Evolutionary conservation across 2,888 invertebrate genomes (phyloP).

Genomic region (Andrena hattorfiana): DNA sequence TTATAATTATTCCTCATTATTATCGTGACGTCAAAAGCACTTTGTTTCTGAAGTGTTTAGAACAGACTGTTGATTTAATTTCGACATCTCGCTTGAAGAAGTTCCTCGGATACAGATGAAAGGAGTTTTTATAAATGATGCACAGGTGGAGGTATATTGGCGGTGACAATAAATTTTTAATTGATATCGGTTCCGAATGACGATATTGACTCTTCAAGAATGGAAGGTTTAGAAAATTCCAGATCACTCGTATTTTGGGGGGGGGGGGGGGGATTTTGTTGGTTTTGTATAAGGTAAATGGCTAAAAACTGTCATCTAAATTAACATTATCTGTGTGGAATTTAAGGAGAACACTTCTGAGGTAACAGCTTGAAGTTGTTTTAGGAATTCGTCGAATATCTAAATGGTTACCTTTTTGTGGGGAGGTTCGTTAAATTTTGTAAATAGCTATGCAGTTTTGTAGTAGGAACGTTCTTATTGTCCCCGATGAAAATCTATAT

Average conservation of each 20-base stretch:
- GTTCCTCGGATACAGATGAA: constrained; percentile 45
- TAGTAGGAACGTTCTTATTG: no score
- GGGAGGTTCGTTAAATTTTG: no score
- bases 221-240: neutral
- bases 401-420: no score
- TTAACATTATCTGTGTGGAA: no score
- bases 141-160: neutral
- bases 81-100: constrained; percentile 15
- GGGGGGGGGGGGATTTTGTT: neutral
- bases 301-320: no score
- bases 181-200: constrained; percentile 8
- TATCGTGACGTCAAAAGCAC: constrained; percentile 50
- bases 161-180: constrained; percentile 24
- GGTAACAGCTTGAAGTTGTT: no score
- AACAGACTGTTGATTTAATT: constrained; percentile 56
- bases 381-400: no score
- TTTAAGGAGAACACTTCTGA: no score
- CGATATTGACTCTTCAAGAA: neutral
- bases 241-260: neutral
- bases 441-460: no score
- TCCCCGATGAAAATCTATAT: no score
- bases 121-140: constrained; percentile 12
- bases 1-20: constrained; percentile 61
- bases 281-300: neutral
- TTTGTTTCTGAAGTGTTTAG: constrained; percentile 43